Conservation (phyloP, 1,140 invertebrate genomes). For the Drosophila bifasciata region DNA sequence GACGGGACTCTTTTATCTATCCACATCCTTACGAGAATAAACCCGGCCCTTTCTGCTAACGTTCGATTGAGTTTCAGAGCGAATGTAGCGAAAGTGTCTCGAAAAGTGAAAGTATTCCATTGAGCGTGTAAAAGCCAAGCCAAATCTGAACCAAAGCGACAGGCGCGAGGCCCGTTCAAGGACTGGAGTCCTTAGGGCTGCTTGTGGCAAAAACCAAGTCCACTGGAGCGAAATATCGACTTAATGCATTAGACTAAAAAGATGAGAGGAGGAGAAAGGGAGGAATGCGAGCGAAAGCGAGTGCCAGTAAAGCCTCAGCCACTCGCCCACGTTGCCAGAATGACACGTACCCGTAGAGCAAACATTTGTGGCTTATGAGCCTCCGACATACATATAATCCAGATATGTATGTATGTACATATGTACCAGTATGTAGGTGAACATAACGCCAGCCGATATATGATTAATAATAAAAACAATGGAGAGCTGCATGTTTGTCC, state of each 20-base stretch:
- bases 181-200: slow-evolving; percentile 10
- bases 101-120: slow-evolving; percentile 65
- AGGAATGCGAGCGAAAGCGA: slow-evolving; percentile 30
- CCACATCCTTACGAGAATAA: not conserved
- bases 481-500: slow-evolving; percentile 29
- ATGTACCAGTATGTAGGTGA: slow-evolving; percentile 16
- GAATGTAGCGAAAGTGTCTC: slow-evolving; percentile 39
- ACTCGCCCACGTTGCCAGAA: slow-evolving; percentile 33
- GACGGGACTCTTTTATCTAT: not conserved
- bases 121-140: slow-evolving; percentile 72
- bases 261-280: slow-evolving; percentile 28
- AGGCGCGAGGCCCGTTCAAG: not conserved
- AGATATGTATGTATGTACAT: slow-evolving; percentile 6
- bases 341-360: slow-evolving; percentile 72
- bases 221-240: slow-evolving; percentile 77
- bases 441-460: slow-evolving; percentile 30
- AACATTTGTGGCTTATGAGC: slow-evolving; percentile 67
- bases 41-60: slow-evolving; percentile 58
- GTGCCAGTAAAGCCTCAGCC: slow-evolving; percentile 19
- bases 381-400: slow-evolving; percentile 1
- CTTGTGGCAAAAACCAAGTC: slow-evolving; percentile 63
- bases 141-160: slow-evolving; percentile 39
- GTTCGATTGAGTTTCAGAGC: slow-evolving; percentile 57
- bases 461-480: slow-evolving; percentile 40
- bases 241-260: slow-evolving; percentile 72